phyloP scores from a whole-genome alignment of 1,140 invertebrate species.

The Brachionus rotundiformis region DNA sequence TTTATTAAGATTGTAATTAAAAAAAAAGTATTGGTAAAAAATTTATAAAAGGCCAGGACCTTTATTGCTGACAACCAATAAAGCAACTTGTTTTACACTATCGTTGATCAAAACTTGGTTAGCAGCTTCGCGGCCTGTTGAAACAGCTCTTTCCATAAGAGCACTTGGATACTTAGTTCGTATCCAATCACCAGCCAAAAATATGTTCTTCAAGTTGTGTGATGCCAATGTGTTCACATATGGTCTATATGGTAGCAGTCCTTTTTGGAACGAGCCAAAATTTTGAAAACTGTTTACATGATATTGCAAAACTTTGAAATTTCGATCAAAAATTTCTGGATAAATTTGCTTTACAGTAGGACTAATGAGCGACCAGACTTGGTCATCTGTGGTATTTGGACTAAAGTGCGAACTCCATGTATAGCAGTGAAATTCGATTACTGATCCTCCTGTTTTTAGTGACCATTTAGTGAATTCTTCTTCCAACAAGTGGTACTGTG shows the following conservation, averaged over 20 bases:
- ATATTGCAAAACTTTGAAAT: constrained; percentile 43
- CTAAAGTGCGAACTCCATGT: constrained; percentile 38
- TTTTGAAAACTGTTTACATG: constrained; percentile 53
- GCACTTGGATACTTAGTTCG: constrained; percentile 52
- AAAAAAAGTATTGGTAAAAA: no score
- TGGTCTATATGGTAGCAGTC: constrained; percentile 24
- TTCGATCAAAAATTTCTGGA: constrained; percentile 53
- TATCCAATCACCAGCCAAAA: constrained; percentile 53
- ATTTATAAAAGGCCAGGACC: no score
- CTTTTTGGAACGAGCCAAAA: constrained; percentile 49
- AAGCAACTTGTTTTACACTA: constrained; percentile 50
- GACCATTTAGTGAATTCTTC: constrained; percentile 52
- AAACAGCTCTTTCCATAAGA: constrained; percentile 53
- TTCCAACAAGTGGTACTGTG: constrained; percentile 53
- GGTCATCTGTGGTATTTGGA: constrained; percentile 31
- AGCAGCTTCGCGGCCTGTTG: constrained; percentile 53
- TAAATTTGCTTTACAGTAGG: constrained; percentile 52
- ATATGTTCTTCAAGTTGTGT: constrained; percentile 15
- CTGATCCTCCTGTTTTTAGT: constrained; percentile 52
- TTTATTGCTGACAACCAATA: constrained; percentile 44
- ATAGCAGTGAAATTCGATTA: constrained; percentile 53
- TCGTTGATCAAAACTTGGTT: constrained; percentile 50
- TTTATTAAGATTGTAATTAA: no score
- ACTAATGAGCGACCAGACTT: constrained; percentile 49
- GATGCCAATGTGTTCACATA: not conserved